These are phyloP conservation scores for Orientallactaga sibirica DNA, from an alignment of 2,797 vertebrate genomes.

Conservation along the genomic window DNA sequence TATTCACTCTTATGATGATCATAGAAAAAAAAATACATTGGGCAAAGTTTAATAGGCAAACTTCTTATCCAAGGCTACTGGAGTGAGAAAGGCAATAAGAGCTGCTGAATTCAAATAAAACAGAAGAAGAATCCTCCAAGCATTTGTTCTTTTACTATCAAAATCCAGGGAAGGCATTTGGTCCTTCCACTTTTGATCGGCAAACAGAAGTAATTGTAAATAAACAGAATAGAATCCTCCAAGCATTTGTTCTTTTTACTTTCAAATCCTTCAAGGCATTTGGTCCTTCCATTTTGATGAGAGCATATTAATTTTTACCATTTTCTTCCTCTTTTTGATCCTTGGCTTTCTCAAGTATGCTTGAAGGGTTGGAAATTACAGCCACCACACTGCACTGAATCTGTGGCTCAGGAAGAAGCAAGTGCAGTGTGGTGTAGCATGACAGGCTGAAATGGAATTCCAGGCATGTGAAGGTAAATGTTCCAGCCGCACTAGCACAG, in stretches of 20 bases:
- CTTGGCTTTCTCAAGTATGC: constrained; percentile 74
- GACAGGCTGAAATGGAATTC: constrained; percentile 88
- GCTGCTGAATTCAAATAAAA: not conserved
- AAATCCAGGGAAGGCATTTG: no score
- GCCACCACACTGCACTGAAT: constrained; percentile 36
- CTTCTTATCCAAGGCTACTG: not conserved
- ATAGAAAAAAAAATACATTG: not conserved
- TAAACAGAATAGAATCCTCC: not conserved
- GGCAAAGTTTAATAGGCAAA: not conserved
- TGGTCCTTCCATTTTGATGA: not conserved
- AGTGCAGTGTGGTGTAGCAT: constrained; percentile 89
- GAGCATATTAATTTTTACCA: not conserved
- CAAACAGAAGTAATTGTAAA: not conserved
- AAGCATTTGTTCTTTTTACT: not conserved
- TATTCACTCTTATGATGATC: not conserved
- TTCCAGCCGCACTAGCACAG: constrained; percentile 86
- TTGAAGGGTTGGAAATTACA: constrained; percentile 82
- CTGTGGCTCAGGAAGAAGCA: constrained; percentile 84
- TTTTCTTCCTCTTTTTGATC: constrained; percentile 72
- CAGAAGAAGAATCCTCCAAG: no score
- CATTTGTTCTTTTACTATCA: no score
- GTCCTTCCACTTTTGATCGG: no score
- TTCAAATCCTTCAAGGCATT: not conserved
- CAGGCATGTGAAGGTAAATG: constrained; percentile 88
- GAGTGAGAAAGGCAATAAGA: not conserved